Evolutionary conservation across 1,140 invertebrate species (phyloP).

Genomic region (Hycleus cichorii): DNA sequence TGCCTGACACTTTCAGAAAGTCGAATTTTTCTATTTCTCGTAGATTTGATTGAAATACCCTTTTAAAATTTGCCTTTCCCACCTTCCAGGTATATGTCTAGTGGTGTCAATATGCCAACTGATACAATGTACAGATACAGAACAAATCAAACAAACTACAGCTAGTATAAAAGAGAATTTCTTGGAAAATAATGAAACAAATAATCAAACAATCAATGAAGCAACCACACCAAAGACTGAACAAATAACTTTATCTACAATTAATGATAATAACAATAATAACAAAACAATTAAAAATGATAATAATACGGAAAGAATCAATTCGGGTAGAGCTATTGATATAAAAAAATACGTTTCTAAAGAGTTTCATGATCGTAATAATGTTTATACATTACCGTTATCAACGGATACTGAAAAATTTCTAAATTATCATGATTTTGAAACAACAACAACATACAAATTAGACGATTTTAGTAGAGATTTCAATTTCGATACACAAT

Average conservation of each 20-base stretch:
- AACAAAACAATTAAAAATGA: conserved; percentile 14
- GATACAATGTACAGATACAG: neutral
- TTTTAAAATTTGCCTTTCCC: neutral
- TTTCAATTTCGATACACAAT: conserved; percentile 14
- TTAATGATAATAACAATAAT: conserved; percentile 1
- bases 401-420: conserved; percentile 27
- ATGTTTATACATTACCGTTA: conserved; percentile 26
- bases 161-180: neutral
- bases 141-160: neutral
- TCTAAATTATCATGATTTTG: conserved; percentile 9
- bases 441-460: conserved; percentile 11
- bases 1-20: too few relatives aligned
- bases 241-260: too few relatives aligned
- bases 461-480: neutral
- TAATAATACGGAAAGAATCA: conserved; percentile 16
- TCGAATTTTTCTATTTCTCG: too few relatives aligned
- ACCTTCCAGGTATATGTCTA: conserved; percentile 18
- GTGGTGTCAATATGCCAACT: conserved; percentile 8
- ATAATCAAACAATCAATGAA: neutral
- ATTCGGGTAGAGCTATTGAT: conserved; percentile 22
- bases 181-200: neutral
- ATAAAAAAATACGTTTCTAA: conserved; percentile 31
- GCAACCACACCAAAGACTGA: conserved; percentile 23
- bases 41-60: too few relatives aligned
- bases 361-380: conserved; percentile 33